Evolutionary conservation across 2,888 invertebrate genomes (phyloP), one percentile per base, ranked within the genome.

Genomic region (Zhuqinia jingwanae): DNA sequence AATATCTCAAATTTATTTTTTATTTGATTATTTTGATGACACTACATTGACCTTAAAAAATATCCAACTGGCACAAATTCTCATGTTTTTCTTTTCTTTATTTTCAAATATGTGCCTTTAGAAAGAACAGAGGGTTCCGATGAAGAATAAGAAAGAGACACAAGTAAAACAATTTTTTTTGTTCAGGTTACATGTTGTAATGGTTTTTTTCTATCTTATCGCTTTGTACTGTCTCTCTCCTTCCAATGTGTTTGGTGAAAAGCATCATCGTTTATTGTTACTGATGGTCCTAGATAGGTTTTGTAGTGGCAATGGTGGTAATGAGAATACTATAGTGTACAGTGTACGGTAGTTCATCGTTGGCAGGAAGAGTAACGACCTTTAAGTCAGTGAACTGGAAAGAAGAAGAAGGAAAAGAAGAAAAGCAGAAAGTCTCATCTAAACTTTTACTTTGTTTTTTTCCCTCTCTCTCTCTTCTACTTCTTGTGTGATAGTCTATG

Each of bases 321-420:
- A 87, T 87, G 87, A 87, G 82, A 87, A 80, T 87, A 73, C 76
- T 77, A 76, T 85, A 76, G 50, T 70, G 68, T 53, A 27, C 27
- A 76, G 76, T 80, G 65, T 79, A 63, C n/a, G 10, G 42, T 80
- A 65, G 81, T 73, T 82, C 82, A 56, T 82, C 81, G 76, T 77
- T 81, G 75, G 80, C 86, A 80, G 79, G 80, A 85, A 82, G 87
- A 87, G 87, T 87, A 87, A 87, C 82, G 87, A 87, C 87, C 87
- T 87, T 87, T 87, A 87, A 87, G 87, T 82, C 87, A 83, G 77
- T 87, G 87, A 87, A 83, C 82, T 87, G 87, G 87, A 87, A 87
- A 82, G 65, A 22, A 81, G 63, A 60, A 85, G 60, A 87, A 82
- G 65, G 15, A 81, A 53, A 60, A 85, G 60, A 75, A 80, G 36